Evolutionary conservation across 2,888 invertebrate species (phyloP), one percentile per base, ranked within the genome.

Genomic region (Pelosia muscerda): DNA sequence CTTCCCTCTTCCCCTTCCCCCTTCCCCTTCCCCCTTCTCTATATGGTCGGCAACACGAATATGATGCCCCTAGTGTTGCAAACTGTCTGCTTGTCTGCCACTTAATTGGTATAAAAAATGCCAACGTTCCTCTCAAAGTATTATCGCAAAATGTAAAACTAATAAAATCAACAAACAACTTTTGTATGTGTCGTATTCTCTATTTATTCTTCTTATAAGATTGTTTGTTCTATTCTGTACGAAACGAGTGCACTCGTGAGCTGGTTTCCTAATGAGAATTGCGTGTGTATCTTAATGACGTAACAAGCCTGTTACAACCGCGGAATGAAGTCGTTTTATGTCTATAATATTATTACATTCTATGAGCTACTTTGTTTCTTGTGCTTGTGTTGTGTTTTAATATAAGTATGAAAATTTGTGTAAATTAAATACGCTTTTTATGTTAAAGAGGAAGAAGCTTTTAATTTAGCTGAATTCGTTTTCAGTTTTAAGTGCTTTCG

Each of bases 221-320:
- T 55, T 67, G 62, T 75, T 77, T 71, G 56, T 59, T 9, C 53
- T 68, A 55, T 58, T 61, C 69, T 71, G 65, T 70, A 68, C 56
- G 26, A 64, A 59, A 19, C 26, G 31, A 49, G 38, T 64, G 56
- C 62, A 59, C 49, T 34, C 54, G 63, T 67, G 63, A 54, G 34
- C 23, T 59, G 67, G 38, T 9, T 63, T n/a, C 8, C 34, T 58
- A 63, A 67, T 63, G 28, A 60, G 26, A 56, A 54, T 23, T 54
- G 34, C 31, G 26, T 11, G 26, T 54, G 34, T 54, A 42, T 55
- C 38, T 26, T 54, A 61, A 25, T 11, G 22, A 23, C 10, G 57
- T 65, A 58, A 49, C 26, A 25, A 58, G 38, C 8, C 22, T 64
- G 64, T 42, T 38, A 42, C 55, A 34, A 23, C 54, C 54, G 15